Conservation (phyloP, 92 coral and sea anemone species). For the Bergia sp. region DNA sequence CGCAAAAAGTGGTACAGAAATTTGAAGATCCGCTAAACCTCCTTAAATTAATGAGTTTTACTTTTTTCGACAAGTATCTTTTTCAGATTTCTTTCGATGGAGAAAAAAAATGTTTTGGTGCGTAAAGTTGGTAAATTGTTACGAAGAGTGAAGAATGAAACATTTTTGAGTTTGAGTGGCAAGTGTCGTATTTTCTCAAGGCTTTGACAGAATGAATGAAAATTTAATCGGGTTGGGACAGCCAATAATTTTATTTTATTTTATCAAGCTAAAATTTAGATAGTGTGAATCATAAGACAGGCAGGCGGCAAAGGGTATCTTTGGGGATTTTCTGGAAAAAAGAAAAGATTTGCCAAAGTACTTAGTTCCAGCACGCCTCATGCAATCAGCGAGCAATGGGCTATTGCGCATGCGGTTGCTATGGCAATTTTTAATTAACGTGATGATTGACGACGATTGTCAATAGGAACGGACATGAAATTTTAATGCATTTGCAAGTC, state of each 20-base stretch:
- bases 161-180: background rate
- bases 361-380: background rate
- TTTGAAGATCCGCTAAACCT: background rate
- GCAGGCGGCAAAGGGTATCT: slow-evolving; percentile 6
- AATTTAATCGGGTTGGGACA: background rate
- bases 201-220: background rate
- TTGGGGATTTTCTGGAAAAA: background rate
- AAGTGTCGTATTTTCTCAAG: background rate
- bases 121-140: background rate
- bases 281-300: background rate
- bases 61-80: background rate
- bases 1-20: background rate
- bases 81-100: background rate
- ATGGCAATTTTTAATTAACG: slow-evolving; percentile 40
- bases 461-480: slow-evolving; percentile 31
- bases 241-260: background rate
- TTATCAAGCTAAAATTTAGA: background rate
- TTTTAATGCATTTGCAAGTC: slow-evolving; percentile 23
- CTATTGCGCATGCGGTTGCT: slow-evolving; percentile 43
- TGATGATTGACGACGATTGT: slow-evolving; percentile 42
- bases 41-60: background rate
- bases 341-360: background rate
- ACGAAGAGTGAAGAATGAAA: background rate
- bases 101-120: background rate
- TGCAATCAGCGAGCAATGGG: slow-evolving; percentile 15